Evolutionary conservation across 92 coral and sea anemone species (phyloP), one percentile per base, ranked within the genome.

Genomic region (Montipora capitata): DNA sequence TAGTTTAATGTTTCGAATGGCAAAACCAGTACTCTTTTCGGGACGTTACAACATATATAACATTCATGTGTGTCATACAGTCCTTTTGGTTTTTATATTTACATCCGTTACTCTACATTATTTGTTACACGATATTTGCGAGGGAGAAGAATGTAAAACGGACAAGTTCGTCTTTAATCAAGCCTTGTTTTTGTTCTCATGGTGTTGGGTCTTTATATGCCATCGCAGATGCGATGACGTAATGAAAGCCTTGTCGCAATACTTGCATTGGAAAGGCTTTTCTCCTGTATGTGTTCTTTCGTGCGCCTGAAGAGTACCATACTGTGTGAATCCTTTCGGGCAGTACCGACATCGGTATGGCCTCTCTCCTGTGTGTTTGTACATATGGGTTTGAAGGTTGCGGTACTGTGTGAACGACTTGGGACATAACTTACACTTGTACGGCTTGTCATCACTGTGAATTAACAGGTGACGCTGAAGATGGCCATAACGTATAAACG

Each of bases 231-330:
- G 99, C 6, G 99, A 96, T 74, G 99, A 97, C 62, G 99, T 97
- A 74, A 97, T 97, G 68, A 97, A 97, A 7, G 96, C 96, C 81
- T 94, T 97, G 39, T 96, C 98, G 61, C 99, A 97, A 15, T 76
- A 79, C 88, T 86, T 90, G 86, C 99, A 97, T 76, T 91, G 87
- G 81, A 95, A 97, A 14, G 99, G 99, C 73, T 96, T 94, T 88
- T 95, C 99, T 44, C 99, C 99, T 3, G 99, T 97, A 84, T 97
- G 99, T 57, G 99, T 97, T 54, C 99, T 94, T 81, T 97, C 99
- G 84, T 97, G 99, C 3, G 99, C 99, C 68, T 97, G 99, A 1
- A 97, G 96, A 12, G 99, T 97, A 10, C 99, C 99, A 73, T 95
- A 97, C 73, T 97, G 99, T 12, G 99, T 97, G 87, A 97, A 97